phyloP scores from a whole-genome alignment of 2,888 invertebrate species.

The Temnothorax unifasciatus region DNA sequence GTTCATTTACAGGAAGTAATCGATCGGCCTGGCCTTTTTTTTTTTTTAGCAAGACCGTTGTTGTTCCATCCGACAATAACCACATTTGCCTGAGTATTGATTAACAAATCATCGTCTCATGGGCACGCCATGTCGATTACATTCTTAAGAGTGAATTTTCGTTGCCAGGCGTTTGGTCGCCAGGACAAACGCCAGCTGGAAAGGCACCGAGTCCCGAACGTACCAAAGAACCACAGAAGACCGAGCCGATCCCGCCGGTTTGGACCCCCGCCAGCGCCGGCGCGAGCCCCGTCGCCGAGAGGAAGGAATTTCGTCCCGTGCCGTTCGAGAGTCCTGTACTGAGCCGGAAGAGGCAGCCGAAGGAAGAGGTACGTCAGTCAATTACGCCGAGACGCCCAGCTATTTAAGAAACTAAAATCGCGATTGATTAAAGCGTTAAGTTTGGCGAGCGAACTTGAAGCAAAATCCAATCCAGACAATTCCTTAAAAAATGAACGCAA shows the following conservation, averaged over 20 bases:
- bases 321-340: slow-evolving; percentile 91
- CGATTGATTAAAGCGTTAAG: background rate
- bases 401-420: slow-evolving; percentile 22
- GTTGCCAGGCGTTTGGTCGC: slow-evolving; percentile 89
- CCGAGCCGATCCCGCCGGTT: slow-evolving; percentile 90
- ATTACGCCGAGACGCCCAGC: background rate
- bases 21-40: background rate
- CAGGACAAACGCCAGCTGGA: slow-evolving; percentile 86
- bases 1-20: background rate
- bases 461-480: background rate
- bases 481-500: background rate
- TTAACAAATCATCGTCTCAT: slow-evolving; percentile 1
- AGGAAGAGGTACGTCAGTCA: slow-evolving; percentile 80
- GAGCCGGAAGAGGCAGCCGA: slow-evolving; percentile 87
- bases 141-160: slow-evolving; percentile 36
- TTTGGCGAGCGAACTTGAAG: background rate
- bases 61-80: background rate
- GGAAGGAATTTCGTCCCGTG: slow-evolving; percentile 94
- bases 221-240: slow-evolving; percentile 87
- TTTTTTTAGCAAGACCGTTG: background rate
- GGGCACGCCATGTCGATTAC: background rate
- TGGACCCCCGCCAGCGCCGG: slow-evolving; percentile 93
- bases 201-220: slow-evolving; percentile 85
- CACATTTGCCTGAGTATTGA: slow-evolving; percentile 8
- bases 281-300: slow-evolving; percentile 91